Evolutionary conservation across 2,113 vertebrate genomes (phyloP).

Genomic region (Emydocephalus ijimae): DNA sequence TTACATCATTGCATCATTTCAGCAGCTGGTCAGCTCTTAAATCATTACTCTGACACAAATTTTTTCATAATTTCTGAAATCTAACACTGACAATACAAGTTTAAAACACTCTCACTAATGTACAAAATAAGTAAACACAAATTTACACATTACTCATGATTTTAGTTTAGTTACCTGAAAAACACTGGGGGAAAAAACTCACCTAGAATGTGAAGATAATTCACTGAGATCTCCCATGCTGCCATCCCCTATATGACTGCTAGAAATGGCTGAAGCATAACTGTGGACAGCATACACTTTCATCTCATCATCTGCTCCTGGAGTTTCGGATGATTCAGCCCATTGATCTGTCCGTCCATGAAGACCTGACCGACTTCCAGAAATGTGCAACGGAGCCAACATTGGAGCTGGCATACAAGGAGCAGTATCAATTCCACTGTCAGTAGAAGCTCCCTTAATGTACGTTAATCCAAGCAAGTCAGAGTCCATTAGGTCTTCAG

Average conservation of each 20-base stretch:
- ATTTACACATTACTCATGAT: background rate
- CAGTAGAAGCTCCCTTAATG: constrained; percentile 92
- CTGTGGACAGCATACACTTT: constrained; percentile 81
- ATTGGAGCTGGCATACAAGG: constrained; percentile 78
- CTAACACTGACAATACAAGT: background rate
- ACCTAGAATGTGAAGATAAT: constrained; percentile 93
- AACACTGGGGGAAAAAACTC: background rate
- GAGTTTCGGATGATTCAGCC: constrained; percentile 70
- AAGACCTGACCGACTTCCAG: constrained; percentile 71
- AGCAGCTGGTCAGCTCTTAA: no score
- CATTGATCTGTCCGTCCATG: constrained; percentile 80
- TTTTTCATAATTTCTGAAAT: background rate
- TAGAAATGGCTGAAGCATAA: constrained; percentile 74
- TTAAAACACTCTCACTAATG: background rate
- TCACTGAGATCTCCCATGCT: constrained; percentile 91
- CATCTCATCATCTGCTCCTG: constrained; percentile 74
- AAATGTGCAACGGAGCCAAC: constrained; percentile 66
- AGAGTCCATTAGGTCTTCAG: constrained; percentile 90
- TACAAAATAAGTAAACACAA: background rate
- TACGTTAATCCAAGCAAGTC: constrained; percentile 89
- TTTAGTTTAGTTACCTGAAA: background rate
- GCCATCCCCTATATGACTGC: constrained; percentile 73
- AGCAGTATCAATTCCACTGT: constrained; percentile 92
- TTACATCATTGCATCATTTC: no score
- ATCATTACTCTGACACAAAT: background rate